Conservation (phyloP, 2,113 vertebrate genomes). For the Elachura formosa region DNA sequence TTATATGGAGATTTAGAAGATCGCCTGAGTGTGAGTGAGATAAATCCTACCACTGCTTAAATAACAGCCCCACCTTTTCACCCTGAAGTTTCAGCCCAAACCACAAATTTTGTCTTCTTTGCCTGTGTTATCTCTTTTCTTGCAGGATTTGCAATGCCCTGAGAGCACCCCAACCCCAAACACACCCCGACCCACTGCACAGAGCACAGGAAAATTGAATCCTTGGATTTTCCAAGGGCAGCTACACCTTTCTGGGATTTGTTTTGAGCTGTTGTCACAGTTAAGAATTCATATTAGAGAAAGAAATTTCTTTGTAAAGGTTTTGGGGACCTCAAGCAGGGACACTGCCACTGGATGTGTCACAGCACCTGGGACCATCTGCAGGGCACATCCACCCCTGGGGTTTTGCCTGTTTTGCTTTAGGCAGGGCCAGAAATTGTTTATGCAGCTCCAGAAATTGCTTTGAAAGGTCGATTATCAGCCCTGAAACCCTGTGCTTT, state of each 20-base stretch:
- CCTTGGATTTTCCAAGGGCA: background rate
- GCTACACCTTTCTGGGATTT: background rate
- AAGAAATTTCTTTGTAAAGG: accelerated
- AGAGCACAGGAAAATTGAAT: background rate
- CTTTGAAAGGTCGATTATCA: background rate
- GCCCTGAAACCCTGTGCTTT: background rate
- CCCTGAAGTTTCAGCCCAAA: background rate
- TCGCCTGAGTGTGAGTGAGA: background rate
- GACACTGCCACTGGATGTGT: accelerated
- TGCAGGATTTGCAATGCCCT: background rate
- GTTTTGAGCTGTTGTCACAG: background rate
- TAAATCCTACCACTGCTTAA: background rate
- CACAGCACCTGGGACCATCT: background rate
- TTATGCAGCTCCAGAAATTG: background rate
- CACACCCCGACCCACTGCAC: background rate
- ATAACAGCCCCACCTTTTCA: background rate
- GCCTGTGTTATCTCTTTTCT: background rate
- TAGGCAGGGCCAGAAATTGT: background rate
- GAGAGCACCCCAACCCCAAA: background rate
- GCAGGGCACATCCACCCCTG: background rate
- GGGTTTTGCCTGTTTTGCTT: background rate
- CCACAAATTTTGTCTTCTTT: background rate
- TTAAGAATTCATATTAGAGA: background rate
- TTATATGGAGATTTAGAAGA: background rate
- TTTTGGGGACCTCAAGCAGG: background rate